Percentiles rank a stretch among this genome's conserved stretches.
Conservation (phyloP, 2,113 vertebrate species). For the Colaptes auratus region DNA sequence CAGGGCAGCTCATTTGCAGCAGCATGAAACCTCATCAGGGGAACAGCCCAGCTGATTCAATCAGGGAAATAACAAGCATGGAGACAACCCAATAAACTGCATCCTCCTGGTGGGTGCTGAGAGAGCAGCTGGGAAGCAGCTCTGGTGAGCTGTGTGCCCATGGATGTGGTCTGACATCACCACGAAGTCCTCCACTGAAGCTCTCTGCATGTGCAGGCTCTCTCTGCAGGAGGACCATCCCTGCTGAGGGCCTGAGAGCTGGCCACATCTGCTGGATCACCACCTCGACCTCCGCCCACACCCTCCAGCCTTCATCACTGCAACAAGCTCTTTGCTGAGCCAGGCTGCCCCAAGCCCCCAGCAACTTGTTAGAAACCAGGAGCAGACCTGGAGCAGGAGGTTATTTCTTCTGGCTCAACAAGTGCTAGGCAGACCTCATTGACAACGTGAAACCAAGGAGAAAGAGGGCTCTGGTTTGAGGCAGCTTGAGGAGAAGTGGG, state of each 20-base stretch:
- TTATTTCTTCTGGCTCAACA: not conserved
- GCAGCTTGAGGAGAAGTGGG: not conserved
- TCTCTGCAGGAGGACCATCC: not conserved
- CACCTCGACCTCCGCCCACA: rapidly evolving
- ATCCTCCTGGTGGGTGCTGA: not conserved
- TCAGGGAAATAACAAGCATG: not conserved
- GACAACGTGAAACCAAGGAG: rapidly evolving
- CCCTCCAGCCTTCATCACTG: not conserved
- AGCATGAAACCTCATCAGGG: not conserved
- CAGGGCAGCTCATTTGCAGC: not conserved
- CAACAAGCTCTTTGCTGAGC: not conserved
- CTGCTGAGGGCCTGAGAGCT: not conserved
- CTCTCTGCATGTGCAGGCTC: not conserved
- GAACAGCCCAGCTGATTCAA: not conserved
- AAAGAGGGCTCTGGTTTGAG: not conserved
- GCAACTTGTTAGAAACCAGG: rapidly evolving
- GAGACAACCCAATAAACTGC: not conserved
- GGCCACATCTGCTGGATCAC: not conserved
- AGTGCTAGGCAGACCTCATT: rapidly evolving
- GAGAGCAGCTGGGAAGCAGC: not conserved
- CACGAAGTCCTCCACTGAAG: rapidly evolving
- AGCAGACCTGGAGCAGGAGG: rapidly evolving
- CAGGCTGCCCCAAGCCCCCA: not conserved
- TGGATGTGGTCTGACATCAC: rapidly evolving
- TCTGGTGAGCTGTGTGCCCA: rapidly evolving